Conservation (phyloP, 2,113 vertebrate genomes). For the Microcebus ravelobensis region DNA sequence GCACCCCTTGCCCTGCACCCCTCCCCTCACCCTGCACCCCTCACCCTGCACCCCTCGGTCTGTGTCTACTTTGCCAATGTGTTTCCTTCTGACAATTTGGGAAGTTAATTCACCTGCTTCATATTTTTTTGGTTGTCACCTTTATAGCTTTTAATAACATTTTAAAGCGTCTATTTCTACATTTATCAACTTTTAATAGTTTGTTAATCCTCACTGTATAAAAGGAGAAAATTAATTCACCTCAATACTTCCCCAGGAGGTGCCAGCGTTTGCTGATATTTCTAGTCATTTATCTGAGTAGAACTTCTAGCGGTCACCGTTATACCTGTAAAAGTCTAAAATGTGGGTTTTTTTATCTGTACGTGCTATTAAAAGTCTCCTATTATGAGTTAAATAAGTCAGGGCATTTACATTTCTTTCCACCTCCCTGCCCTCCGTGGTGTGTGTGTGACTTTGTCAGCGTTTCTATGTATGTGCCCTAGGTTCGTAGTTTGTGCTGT, state of each 20-base stretch:
- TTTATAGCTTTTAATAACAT: neutral
- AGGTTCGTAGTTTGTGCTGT: no score
- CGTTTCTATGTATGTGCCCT: no score
- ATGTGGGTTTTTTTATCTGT: neutral
- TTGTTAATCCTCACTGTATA: neutral
- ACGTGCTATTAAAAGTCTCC: neutral
- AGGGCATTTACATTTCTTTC: no score
- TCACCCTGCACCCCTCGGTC: no score
- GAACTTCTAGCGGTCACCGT: neutral
- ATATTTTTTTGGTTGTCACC: neutral
- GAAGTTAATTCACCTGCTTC: neutral
- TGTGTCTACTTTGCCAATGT: neutral
- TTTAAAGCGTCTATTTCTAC: neutral
- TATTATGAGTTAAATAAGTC: neutral
- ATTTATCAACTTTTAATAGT: neutral
- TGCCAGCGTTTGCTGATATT: neutral
- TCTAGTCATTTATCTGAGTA: neutral
- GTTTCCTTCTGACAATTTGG: neutral
- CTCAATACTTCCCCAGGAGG: neutral
- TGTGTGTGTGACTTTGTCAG: neutral
- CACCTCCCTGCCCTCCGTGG: no score
- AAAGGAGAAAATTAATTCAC: neutral
- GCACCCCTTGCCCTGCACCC: no score
- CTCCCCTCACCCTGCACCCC: no score
- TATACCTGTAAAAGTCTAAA: neutral